A percentile compares a stretch with the other conserved stretches of the same genome.
Conservation (phyloP, 2,113 vertebrate genomes). For the Sturnus vulgaris region DNA sequence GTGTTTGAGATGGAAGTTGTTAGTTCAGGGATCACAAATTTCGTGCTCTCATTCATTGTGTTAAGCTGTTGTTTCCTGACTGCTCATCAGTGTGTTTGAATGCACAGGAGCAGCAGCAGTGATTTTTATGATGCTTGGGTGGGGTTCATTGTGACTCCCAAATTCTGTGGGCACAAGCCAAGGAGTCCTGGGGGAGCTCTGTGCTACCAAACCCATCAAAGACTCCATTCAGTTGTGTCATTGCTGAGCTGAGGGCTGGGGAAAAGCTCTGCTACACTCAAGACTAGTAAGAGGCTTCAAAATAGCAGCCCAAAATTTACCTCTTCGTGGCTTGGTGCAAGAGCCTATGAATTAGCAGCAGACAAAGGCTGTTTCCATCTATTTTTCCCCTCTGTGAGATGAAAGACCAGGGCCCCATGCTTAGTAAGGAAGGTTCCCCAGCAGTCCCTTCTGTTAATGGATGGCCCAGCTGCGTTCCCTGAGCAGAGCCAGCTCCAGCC, state of each 20-base stretch:
- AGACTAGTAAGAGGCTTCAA: background rate
- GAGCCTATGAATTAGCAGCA: background rate
- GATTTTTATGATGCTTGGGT: background rate
- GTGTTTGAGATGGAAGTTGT: background rate
- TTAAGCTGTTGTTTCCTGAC: background rate
- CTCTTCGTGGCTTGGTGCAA: background rate
- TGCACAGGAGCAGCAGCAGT: background rate
- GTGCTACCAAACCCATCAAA: background rate
- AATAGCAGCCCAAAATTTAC: background rate
- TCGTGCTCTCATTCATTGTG: accelerated
- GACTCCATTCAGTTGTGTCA: background rate
- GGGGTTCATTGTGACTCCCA: background rate
- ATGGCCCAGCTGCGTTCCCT: background rate
- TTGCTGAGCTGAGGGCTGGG: background rate
- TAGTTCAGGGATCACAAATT: background rate
- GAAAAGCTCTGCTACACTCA: background rate
- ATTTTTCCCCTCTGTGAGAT: background rate
- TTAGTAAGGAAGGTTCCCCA: background rate
- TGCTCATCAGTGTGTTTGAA: background rate
- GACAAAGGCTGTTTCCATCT: background rate
- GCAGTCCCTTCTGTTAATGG: background rate
- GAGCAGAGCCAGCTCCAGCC: background rate
- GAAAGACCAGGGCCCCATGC: background rate
- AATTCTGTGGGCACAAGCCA: background rate
- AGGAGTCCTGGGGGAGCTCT: background rate